Evolutionary conservation across 1,140 invertebrate genomes (phyloP), one percentile per base, ranked within the genome.

Genomic region (Sitophilus oryzae): DNA sequence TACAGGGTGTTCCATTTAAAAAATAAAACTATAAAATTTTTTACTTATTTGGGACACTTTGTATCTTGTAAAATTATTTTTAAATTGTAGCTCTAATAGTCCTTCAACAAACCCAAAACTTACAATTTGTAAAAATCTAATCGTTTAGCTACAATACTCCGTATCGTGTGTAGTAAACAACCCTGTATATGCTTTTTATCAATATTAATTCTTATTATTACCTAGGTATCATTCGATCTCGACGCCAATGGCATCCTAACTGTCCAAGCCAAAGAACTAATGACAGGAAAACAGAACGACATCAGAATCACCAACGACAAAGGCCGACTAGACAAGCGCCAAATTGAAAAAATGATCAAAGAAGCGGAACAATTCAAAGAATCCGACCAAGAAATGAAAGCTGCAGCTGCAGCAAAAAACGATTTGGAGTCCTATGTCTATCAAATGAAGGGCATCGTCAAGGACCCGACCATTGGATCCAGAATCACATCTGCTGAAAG

Each of bases 341-440:
- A 78, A 48, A 74, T 78, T 8, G 60, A 61, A 1, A 64, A 66
- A 42, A 88, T 88, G 83, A 68, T 84, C 62, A 71, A 68, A 37
- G 83, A 71, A 62, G 81, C 71, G 44, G 81, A 76, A 72, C 76
- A 68, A 68, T 83, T 77, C 61, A 73, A 65, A 21, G 72, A 75
- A 41, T 74, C 80, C 52, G 79, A 81, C 59, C 73, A 71, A 19
- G 73, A 76, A 43, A 72, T 75, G 23, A 72, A 70, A 56, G 69
- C 71, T 2, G 70, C 82, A 22, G 77, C 88, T 22, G 68, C 77
- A 37, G 76, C 81, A 1, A 82, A 82, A 65, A 89, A 88, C 65
- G 73, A 79, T 34, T 69, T 89, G 15, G 86, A 90, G 70, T 76
- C 77, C 8, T 88, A 89, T 57, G 75, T 84, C n/a, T 88, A 84